These are phyloP conservation scores for Microhierax caerulescens DNA, from an alignment of 2,797 vertebrate species.

Conservation along the genomic window DNA sequence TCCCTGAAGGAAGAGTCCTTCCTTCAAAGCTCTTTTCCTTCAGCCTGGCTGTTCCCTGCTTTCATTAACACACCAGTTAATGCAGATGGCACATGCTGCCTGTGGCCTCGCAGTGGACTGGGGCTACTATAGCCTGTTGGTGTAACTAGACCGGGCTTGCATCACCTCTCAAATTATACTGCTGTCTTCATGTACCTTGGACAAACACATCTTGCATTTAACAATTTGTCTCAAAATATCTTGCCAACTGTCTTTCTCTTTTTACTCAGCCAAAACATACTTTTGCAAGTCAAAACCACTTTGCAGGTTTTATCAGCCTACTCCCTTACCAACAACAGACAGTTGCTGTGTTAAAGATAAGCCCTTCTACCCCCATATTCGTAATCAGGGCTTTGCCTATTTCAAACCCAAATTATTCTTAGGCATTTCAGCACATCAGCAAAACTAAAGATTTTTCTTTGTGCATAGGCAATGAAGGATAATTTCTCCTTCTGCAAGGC, in stretches of 20 bases:
- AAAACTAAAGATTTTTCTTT: neutral
- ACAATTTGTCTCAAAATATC: neutral
- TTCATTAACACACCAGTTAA: neutral
- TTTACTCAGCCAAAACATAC: neutral
- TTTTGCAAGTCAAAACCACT: neutral
- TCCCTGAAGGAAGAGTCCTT: neutral
- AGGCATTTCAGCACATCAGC: neutral
- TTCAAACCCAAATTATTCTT: neutral
- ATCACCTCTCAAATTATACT: neutral
- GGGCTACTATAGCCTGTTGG: neutral
- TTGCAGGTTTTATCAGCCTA: neutral
- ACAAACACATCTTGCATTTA: neutral
- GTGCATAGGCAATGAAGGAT: neutral
- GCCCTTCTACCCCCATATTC: neutral
- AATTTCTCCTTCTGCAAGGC: neutral
- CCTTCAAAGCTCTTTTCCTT: neutral
- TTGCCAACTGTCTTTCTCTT: neutral
- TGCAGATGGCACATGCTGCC: neutral
- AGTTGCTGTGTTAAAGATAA: neutral
- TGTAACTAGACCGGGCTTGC: neutral
- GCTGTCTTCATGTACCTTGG: neutral
- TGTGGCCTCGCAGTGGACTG: neutral
- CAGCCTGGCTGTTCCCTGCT: neutral
- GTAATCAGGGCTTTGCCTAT: neutral
- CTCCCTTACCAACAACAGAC: neutral